Base-by-base conservation (phyloP, 2,888 invertebrate genomes). In the Brachyptera risi region DNA sequence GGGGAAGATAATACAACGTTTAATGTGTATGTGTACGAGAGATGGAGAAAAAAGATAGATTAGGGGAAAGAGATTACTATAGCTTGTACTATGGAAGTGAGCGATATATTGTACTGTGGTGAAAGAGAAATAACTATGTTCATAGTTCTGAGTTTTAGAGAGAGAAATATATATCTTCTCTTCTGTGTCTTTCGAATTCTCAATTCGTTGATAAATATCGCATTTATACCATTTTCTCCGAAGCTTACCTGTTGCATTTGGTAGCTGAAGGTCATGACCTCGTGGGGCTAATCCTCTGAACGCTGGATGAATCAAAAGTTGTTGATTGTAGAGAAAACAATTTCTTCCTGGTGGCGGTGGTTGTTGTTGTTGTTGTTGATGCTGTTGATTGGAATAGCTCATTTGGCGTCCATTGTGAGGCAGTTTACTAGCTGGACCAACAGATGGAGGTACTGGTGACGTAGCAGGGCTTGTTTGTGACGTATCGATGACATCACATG, bases 251-350 rank as follows among this genome's bases (percentile, higher is more conserved):
- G 71, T 71, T 58, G 68, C 69, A 27, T 13, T 23, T 3, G 50
- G 50, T n/a, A 51, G 69, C 71, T 42, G 70, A 69, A 61, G 71
- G 69, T 50, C 70, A 71, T 51, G 71, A 68, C 61, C 71, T 71
- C 50, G 13, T 13, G 64, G 56, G 17, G 59, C 40, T 66, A 69
- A 40, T 11, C 64, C 64, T 1, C 64, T 49, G 56, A 64, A 64
- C 49, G 63, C 63, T 7, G 64, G 66, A 51, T 65, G 65, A 26
- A 65, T 44, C 56, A 65, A 44, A 7, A 65, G 40, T 57, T 65
- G 64, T 27, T 65, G 62, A 44, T 42, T 44, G 58, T 51, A 60
- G 23, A 60, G 42, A 35, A 57, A 63, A 23, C 54, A 54, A 35
- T 35, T 59, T 11, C 62, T 24, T n/a, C 59, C 62, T 44, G 44